Evolutionary conservation across 2,113 vertebrate genomes (phyloP), one percentile per base, ranked within the genome.

Genomic region (Oenanthe oenanthe): DNA sequence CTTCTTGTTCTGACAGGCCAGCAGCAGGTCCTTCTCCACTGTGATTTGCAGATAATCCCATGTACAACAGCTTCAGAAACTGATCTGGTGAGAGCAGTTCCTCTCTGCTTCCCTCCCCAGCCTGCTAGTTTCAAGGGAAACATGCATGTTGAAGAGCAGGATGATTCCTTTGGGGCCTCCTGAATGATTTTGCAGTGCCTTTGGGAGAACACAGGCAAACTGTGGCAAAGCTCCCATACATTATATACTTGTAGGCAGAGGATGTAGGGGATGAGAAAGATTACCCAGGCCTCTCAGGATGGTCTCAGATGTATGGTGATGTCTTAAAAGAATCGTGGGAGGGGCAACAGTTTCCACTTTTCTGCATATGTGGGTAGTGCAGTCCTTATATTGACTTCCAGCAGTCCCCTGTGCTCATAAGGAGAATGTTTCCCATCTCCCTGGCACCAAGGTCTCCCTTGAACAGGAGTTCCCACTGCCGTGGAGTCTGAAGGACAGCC

Each of bases 41-140:
- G 72, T 0, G 0, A 92, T 94, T 95, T 94, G 63, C 56, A 88
- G 83, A 56, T 93, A 96, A 95, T 89, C 91, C 86, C 57, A 45
- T 10, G 25, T 60, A 82, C 48, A 92, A 81, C 83, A 93, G 91
- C 80, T 95, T 97, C 89, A 93, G 95, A 96, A 95, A 93, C 25
- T 9, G 67, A 95, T 89, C 94, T 86, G 67, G 47, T 67, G 73
- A 84, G 83, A 91, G 86, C 36, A 95, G 26, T 20, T 75, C 47
- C 34, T 77, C 56, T 86, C 63, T 81, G 65, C 43, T 63, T 83
- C 47, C 51, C 48, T 73, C 29, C 47, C 38, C 56, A 80, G 75
- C 38, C 72, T 77, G 29, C 42, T 74, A 62, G 51, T 8, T 88
- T 58, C 25, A 83, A 94, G 22, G 62, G 47, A 76, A 94, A 58